Evolutionary conservation across 1,140 invertebrate genomes (phyloP).

Genomic region (Belonocnema kinseyi): DNA sequence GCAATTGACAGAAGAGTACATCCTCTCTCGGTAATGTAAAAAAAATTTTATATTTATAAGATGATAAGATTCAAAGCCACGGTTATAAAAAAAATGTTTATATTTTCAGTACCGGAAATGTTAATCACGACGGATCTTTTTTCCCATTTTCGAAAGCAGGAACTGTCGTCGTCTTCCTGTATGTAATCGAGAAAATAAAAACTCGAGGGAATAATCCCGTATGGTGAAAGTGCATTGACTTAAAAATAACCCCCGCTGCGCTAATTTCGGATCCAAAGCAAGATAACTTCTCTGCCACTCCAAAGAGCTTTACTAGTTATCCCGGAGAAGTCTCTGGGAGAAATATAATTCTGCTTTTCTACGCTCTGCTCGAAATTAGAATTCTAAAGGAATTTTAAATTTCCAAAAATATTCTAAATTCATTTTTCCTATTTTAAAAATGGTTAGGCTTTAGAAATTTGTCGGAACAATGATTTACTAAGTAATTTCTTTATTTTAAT

Average conservation of each 20-base stretch:
- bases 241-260: slow-evolving; percentile 55
- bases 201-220: slow-evolving; percentile 47
- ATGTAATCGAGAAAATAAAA: slow-evolving; percentile 32
- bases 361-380: slow-evolving; percentile 15
- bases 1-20: too few relatives aligned
- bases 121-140: slow-evolving; percentile 8
- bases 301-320: slow-evolving; percentile 58
- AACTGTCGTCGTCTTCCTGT: slow-evolving; percentile 12
- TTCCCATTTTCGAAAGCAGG: not conserved
- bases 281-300: slow-evolving; percentile 57
- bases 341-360: slow-evolving; percentile 45
- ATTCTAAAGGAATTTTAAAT: not conserved
- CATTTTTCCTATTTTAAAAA: not conserved
- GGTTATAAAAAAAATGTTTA: not conserved
- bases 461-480: too few relatives aligned
- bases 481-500: too few relatives aligned
- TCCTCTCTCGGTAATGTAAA: too few relatives aligned
- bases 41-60: not conserved
- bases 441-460: not conserved
- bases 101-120: slow-evolving; percentile 4
- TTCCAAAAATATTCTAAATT: not conserved
- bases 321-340: slow-evolving; percentile 53
- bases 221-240: slow-evolving; percentile 60
- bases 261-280: slow-evolving; percentile 60
- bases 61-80: not conserved